Percentiles rank a stretch among this genome's conserved stretches.
phyloP scores from a whole-genome alignment of 2,797 vertebrate species.

The Picus viridis region DNA sequence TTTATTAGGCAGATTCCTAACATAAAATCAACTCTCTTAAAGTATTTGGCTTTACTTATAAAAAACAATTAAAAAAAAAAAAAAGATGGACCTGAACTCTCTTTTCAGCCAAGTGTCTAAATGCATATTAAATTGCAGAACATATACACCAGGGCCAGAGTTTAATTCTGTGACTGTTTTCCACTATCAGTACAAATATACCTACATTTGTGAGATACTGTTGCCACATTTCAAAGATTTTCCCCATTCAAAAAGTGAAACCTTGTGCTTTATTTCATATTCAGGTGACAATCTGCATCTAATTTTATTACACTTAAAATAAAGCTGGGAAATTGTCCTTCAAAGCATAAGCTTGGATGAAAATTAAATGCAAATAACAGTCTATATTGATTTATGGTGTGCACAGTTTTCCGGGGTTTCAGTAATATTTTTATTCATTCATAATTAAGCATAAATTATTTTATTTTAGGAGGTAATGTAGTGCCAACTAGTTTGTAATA shows the following conservation, averaged over 20 bases:
- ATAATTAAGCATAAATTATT: conserved; percentile 75
- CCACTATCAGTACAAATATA: not conserved
- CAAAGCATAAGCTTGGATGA: conserved; percentile 28
- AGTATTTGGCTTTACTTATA: not conserved
- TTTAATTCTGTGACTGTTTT: not conserved
- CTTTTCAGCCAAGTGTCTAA: not conserved
- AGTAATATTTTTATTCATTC: conserved; percentile 68
- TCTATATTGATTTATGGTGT: conserved; percentile 67
- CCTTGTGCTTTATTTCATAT: not conserved
- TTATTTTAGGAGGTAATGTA: conserved; percentile 64
- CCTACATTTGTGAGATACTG: not conserved
- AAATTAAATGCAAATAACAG: conserved; percentile 74
- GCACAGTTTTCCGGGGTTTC: conserved; percentile 65
- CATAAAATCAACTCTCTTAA: not conserved
- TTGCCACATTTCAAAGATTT: not conserved
- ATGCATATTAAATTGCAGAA: not conserved
- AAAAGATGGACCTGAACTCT: not conserved
- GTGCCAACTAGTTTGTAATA: conserved; percentile 18
- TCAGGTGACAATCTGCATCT: conserved; percentile 6
- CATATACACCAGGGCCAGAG: not conserved
- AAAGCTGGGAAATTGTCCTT: not conserved
- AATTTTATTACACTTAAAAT: conserved; percentile 36
- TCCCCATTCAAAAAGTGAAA: not conserved
- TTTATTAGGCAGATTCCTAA: not conserved
- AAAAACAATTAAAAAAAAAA: not conserved